These are phyloP conservation scores for Rhea pennata DNA, from an alignment of 2,113 vertebrate species.

Conservation along the genomic window DNA sequence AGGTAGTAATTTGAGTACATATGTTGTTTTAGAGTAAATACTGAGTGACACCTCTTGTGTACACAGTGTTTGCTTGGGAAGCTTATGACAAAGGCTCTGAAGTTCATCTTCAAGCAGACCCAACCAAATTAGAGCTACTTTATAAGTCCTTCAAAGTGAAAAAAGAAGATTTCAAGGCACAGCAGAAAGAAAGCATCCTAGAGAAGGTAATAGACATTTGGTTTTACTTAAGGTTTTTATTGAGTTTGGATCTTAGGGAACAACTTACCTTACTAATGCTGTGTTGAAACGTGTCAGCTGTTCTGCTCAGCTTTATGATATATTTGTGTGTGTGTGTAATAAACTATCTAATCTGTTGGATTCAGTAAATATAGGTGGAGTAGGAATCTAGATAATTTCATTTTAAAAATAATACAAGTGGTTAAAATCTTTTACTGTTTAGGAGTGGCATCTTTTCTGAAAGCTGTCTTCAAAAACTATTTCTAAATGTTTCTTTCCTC, in stretches of 20 bases:
- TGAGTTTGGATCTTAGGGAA: background rate
- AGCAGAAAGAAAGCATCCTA: constrained; percentile 93
- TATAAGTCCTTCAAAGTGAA: constrained; percentile 97
- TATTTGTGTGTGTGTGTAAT: background rate
- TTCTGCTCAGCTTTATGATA: background rate
- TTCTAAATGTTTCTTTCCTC: background rate
- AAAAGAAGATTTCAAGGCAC: constrained; percentile 96
- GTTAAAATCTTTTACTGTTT: background rate
- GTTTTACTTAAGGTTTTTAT: background rate
- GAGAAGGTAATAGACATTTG: constrained; percentile 82
- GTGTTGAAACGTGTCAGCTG: background rate
- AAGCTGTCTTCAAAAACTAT: background rate
- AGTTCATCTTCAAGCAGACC: constrained; percentile 97
- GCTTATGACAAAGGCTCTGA: constrained; percentile 98
- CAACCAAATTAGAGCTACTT: constrained; percentile 94
- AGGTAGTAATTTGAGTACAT: background rate
- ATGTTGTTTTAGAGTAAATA: background rate
- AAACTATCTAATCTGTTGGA: background rate
- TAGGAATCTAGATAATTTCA: background rate
- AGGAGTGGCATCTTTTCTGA: background rate
- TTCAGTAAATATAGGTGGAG: background rate
- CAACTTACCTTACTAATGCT: background rate
- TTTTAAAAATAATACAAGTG: background rate
- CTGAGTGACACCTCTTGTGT: constrained; percentile 9
- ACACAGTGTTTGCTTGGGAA: constrained; percentile 96